These are phyloP conservation scores for Chrysochloris asiatica DNA, from an alignment of 2,113 vertebrate species.

Conservation along the genomic window DNA sequence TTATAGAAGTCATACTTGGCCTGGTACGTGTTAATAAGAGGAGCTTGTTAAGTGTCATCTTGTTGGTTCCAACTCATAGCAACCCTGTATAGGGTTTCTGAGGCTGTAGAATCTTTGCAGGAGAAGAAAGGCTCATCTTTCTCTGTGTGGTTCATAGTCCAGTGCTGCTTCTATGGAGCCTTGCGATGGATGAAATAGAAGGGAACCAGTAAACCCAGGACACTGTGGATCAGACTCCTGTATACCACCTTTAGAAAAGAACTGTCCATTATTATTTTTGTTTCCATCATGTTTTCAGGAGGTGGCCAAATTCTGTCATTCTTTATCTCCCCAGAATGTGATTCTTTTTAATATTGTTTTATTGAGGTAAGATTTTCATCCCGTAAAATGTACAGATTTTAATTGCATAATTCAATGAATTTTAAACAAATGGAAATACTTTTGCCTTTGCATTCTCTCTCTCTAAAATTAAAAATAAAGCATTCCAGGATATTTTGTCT, in stretches of 20 bases:
- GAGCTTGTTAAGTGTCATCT: too few relatives aligned
- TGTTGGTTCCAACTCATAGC: too few relatives aligned
- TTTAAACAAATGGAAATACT: not conserved
- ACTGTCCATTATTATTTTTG: not conserved
- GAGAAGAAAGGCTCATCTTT: too few relatives aligned
- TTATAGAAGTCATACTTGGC: conserved; percentile 5
- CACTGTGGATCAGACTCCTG: not conserved
- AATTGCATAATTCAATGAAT: not conserved
- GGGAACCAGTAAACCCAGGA: not conserved
- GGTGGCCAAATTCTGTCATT: not conserved
- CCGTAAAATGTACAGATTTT: not conserved
- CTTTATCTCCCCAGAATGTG: conserved; percentile 32
- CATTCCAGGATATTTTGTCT: not conserved
- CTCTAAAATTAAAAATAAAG: conserved; percentile 24
- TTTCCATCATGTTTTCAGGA: conserved; percentile 13
- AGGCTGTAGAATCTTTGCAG: too few relatives aligned
- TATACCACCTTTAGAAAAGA: not conserved
- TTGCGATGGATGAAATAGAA: conserved; percentile 4
- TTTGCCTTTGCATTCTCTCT: not conserved
- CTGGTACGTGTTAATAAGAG: conserved; percentile 16
- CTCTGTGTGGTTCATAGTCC: too few relatives aligned
- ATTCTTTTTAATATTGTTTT: not conserved
- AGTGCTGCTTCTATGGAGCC: too few relatives aligned
- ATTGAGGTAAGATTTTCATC: conserved; percentile 32
- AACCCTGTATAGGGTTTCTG: too few relatives aligned